Conservation (phyloP, 1,140 invertebrate genomes). For the Cydia fagiglandana region DNA sequence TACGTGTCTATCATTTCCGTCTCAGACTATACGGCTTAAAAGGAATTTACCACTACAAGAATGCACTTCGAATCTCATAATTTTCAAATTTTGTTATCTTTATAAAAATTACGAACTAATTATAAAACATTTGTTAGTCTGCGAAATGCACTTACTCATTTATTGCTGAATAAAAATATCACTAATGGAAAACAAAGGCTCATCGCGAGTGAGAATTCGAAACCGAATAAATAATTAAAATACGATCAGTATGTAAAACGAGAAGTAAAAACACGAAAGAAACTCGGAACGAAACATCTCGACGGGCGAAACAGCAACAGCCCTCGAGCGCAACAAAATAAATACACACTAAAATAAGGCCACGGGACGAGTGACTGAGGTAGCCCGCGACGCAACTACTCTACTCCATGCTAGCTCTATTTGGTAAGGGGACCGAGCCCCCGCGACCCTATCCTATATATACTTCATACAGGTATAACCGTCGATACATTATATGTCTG, state of each 20-base stretch:
- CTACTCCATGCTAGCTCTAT: constrained; percentile 65
- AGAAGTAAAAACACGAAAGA: constrained; percentile 71
- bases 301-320: constrained; percentile 74
- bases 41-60: constrained; percentile 77
- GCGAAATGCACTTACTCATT: constrained; percentile 76
- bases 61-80: constrained; percentile 79
- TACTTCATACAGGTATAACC: constrained; percentile 44
- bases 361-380: constrained; percentile 76
- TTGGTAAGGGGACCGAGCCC: constrained; percentile 50
- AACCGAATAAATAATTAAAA: constrained; percentile 72
- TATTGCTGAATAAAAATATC: constrained; percentile 80
- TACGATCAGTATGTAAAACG: constrained; percentile 68
- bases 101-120: constrained; percentile 75
- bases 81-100: constrained; percentile 67
- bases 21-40: constrained; percentile 76
- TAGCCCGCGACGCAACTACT: constrained; percentile 75
- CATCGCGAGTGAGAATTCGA: constrained; percentile 68
- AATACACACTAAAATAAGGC: constrained; percentile 74
- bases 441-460: constrained; percentile 38
- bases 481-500: constrained; percentile 60
- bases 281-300: constrained; percentile 73
- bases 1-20: constrained; percentile 59
- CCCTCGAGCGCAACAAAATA: constrained; percentile 75
- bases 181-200: constrained; percentile 77
- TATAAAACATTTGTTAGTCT: constrained; percentile 70